These are phyloP conservation scores for Cephonodes hylas DNA, from an alignment of 2,888 invertebrate genomes.

Conservation along the genomic window DNA sequence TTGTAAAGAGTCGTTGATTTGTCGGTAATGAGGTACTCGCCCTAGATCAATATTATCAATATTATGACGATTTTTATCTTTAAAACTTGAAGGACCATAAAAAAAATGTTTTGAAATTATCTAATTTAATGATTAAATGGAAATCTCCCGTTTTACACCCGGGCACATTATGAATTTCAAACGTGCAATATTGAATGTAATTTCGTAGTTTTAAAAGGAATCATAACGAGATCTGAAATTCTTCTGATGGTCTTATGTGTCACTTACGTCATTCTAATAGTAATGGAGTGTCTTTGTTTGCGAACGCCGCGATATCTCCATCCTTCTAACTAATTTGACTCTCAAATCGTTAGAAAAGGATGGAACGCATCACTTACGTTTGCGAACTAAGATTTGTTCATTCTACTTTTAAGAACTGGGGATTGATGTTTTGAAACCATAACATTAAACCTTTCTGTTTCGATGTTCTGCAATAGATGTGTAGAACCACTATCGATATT, in stretches of 20 bases:
- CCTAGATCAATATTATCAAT: slow-evolving; percentile 10
- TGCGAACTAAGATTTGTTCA: neutral
- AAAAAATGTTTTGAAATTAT: neutral
- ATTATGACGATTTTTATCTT: neutral
- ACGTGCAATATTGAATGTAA: slow-evolving; percentile 52
- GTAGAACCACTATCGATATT: neutral
- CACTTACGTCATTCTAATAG: slow-evolving; percentile 26
- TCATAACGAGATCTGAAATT: slow-evolving; percentile 45
- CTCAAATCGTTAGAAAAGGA: slow-evolving; percentile 35
- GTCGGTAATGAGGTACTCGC: slow-evolving; percentile 18
- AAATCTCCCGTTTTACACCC: slow-evolving; percentile 16
- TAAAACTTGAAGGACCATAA: neutral
- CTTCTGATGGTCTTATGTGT: slow-evolving; percentile 41
- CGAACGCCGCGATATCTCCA: slow-evolving; percentile 1
- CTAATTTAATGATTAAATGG: neutral
- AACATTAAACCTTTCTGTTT: neutral
- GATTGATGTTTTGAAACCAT: neutral
- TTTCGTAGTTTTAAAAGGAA: slow-evolving; percentile 22
- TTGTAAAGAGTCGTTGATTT: slow-evolving; percentile 31
- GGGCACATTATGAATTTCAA: slow-evolving; percentile 14
- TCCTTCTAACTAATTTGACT: slow-evolving; percentile 33
- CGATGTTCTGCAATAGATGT: neutral
- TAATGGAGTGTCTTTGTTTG: neutral
- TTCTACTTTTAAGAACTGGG: neutral
- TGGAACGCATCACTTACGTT: slow-evolving; percentile 16